Conservation (phyloP, 1,140 invertebrate genomes). For the Mya arenaria region DNA sequence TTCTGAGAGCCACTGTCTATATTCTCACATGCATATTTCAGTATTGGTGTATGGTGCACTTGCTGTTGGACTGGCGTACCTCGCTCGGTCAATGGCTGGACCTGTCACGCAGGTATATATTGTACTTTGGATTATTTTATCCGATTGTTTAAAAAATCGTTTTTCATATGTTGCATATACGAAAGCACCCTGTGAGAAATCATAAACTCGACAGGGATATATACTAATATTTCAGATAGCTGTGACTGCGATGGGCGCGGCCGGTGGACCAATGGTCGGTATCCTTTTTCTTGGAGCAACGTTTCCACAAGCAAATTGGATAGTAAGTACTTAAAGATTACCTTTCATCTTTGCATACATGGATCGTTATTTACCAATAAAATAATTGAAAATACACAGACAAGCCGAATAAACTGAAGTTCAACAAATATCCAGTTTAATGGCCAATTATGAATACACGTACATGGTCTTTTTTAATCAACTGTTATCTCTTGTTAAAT, state of each 20-base stretch:
- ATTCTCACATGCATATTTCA: slow-evolving; percentile 41
- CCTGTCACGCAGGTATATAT: slow-evolving; percentile 61
- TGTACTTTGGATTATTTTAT: background rate
- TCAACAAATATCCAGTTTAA: background rate
- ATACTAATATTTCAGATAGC: slow-evolving; percentile 83
- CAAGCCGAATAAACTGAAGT: background rate
- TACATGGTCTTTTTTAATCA: background rate
- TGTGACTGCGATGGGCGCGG: slow-evolving; percentile 74
- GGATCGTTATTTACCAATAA: background rate
- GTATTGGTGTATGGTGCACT: slow-evolving; percentile 57
- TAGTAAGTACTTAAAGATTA: slow-evolving; percentile 59
- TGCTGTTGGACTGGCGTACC: slow-evolving; percentile 62
- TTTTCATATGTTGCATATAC: background rate
- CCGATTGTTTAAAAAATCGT: background rate
- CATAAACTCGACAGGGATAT: background rate
- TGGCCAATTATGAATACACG: background rate
- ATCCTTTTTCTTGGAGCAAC: slow-evolving; percentile 77
- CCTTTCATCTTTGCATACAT: no score
- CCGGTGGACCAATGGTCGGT: slow-evolving; percentile 74
- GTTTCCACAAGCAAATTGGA: slow-evolving; percentile 77
- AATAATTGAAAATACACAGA: background rate
- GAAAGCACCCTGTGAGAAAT: background rate
- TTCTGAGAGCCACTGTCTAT: no score
- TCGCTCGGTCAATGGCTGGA: slow-evolving; percentile 50
- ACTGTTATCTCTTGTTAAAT: no score